Conservation (phyloP, 2,797 vertebrate species). For the Bradypus variegatus region DNA sequence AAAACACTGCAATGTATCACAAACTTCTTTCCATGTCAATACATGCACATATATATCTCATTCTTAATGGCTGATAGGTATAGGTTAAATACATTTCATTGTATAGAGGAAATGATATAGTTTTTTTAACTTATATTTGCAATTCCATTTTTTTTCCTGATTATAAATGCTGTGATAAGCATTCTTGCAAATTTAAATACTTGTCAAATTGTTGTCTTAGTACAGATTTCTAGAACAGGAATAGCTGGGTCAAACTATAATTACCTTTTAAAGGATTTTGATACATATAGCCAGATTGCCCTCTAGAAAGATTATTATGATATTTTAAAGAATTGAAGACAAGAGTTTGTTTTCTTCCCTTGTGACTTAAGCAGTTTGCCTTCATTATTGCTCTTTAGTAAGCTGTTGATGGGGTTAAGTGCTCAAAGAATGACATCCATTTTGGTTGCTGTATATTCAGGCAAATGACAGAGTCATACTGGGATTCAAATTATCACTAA, state of each 20-base stretch:
- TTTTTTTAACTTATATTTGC: background rate
- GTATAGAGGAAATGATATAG: background rate
- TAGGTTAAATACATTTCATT: background rate
- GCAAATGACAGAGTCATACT: background rate
- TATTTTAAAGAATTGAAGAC: background rate
- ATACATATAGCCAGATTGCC: background rate
- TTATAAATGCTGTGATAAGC: conserved; percentile 15
- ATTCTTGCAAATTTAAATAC: background rate
- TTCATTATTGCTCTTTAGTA: background rate
- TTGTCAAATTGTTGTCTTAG: conserved; percentile 9
- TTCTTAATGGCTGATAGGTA: background rate
- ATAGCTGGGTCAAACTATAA: background rate
- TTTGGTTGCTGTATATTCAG: background rate
- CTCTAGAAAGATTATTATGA: conserved; percentile 1
- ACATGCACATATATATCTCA: background rate
- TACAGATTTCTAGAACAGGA: conserved; percentile 11
- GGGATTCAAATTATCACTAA: background rate
- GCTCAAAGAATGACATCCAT: background rate
- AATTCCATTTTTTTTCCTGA: background rate
- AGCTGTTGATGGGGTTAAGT: background rate
- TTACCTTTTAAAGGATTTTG: conserved; percentile 24
- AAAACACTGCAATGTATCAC: background rate
- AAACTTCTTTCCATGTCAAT: background rate
- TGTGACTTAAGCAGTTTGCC: background rate
- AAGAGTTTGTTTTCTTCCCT: background rate